Percentiles rank a stretch among this genome's conserved stretches.
Conservation (phyloP, 2,888 invertebrate species). For the Drymonia ruficornis region DNA sequence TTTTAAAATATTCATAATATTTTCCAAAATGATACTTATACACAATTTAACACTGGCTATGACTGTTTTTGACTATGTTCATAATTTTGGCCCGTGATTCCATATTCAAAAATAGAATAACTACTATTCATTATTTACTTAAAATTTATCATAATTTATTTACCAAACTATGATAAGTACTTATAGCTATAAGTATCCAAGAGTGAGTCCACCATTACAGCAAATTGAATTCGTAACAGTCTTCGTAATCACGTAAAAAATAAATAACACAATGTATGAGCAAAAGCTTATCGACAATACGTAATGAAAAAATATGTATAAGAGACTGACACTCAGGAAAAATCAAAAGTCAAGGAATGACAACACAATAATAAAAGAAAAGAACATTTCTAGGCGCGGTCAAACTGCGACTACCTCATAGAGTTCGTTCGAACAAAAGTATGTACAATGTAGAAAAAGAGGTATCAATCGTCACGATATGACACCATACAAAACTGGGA, state of each 20-base stretch:
- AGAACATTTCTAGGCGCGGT: conserved; percentile 33
- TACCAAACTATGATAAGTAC: conserved; percentile 60
- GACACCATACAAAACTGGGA: conserved; percentile 18
- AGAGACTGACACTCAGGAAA: conserved; percentile 46
- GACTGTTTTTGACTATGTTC: conserved; percentile 77
- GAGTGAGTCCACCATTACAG: conserved; percentile 47
- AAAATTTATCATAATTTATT: conserved; percentile 46
- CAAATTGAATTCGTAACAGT: conserved; percentile 50
- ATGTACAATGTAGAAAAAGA: conserved; percentile 34
- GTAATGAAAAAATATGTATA: conserved; percentile 40
- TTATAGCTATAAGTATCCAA: conserved; percentile 46
- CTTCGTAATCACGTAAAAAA: conserved; percentile 59
- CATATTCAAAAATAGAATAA: conserved; percentile 63
- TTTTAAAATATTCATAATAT: conserved; percentile 39
- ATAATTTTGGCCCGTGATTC: conserved; percentile 80
- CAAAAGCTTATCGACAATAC: conserved; percentile 59
- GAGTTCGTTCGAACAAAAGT: conserved; percentile 23
- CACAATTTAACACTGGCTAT: conserved; percentile 56
- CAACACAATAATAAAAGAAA: conserved; percentile 42
- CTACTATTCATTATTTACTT: conserved; percentile 44
- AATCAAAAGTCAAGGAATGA: conserved; percentile 60
- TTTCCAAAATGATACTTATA: conserved; percentile 39
- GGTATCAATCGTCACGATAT: conserved; percentile 11
- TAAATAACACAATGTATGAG: conserved; percentile 75
- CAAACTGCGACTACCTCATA: conserved; percentile 23